Evolutionary conservation across 2,113 vertebrate species (phyloP), one percentile per base, ranked within the genome.

Genomic region (Apodemus speciosus): DNA sequence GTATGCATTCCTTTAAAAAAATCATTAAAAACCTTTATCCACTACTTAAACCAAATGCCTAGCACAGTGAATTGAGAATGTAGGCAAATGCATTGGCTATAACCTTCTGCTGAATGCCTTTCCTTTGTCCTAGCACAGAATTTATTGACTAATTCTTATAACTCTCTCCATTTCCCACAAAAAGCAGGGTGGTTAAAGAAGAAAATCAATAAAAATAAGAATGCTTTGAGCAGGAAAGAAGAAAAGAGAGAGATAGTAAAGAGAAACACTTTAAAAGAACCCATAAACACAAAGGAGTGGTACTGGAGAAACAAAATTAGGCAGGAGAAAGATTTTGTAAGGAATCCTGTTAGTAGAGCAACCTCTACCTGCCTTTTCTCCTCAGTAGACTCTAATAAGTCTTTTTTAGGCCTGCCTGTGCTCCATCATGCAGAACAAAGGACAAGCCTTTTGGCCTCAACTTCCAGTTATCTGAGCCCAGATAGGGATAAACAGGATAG

Each of bases 121-220:
- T 91, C 56, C 43, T 97, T 77, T 96, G 73, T 80, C 79, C 89
- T 92, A 93, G 86, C 32, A 40, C 58, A 75, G 27, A 85, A 87
- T 96, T 49, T 96, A 94, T 96, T 91, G 92, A 92, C 51, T 92
- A 15, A 49, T 32, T 92, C 69, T 92, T 94, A 85, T 89, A 96
- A 96, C 75, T 95, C 85, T 88, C 68, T 89, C 79, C 79, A 96
- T 94, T 96, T 96, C 84, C 86, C 89, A 96, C 88, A 93, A 96
- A 95, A 97, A 71, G 72, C 87, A 89, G 75, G 5, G 51, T 73
- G 84, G 84, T 84, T 89, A 35, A 95, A 95, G 85, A 91, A 85
- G 46, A 96, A 91, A 96, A 96, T 97, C 94, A 92, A 95, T 95
- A 96, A 79, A 92, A 94, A 88, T 40, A 85, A 97, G 92, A 94